phyloP scores from a whole-genome alignment of 2,888 invertebrate genomes.

The Polyploca ridens region DNA sequence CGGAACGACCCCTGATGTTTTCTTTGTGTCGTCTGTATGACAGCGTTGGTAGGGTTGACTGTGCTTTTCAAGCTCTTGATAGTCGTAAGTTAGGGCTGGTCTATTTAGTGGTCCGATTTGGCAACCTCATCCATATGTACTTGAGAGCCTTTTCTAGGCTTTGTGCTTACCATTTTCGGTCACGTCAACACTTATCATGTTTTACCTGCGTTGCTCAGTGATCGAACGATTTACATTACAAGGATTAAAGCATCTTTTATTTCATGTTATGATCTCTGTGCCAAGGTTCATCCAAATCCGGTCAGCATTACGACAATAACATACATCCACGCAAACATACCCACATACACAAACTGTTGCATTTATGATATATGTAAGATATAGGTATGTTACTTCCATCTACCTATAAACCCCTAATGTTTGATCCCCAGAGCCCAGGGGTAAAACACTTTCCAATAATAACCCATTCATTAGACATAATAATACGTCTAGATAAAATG shows the following conservation, averaged over 20 bases:
- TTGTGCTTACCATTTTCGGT: too few relatives aligned
- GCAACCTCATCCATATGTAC: not conserved
- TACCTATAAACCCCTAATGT: not conserved
- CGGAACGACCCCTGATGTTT: conserved; percentile 49
- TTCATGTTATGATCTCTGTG: too few relatives aligned
- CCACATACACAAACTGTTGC: too few relatives aligned
- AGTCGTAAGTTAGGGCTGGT: not conserved
- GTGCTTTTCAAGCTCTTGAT: conserved; percentile 46
- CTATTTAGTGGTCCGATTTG: not conserved
- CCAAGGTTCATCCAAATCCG: too few relatives aligned
- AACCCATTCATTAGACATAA: not conserved
- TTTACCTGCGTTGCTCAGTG: too few relatives aligned
- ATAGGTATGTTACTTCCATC: not conserved
- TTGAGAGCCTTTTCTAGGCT: too few relatives aligned
- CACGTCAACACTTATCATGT: too few relatives aligned
- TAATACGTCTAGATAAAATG: not conserved
- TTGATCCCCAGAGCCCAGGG: not conserved
- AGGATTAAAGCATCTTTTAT: too few relatives aligned
- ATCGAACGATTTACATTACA: too few relatives aligned
- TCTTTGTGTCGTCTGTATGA: conserved; percentile 39
- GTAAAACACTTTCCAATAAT: not conserved
- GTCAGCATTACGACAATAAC: too few relatives aligned
- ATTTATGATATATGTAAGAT: too few relatives aligned
- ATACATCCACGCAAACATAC: too few relatives aligned
- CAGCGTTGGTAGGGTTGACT: conserved; percentile 45